Base-by-base conservation (phyloP, 2,888 invertebrate species). In the Cotesia congregata region DNA sequence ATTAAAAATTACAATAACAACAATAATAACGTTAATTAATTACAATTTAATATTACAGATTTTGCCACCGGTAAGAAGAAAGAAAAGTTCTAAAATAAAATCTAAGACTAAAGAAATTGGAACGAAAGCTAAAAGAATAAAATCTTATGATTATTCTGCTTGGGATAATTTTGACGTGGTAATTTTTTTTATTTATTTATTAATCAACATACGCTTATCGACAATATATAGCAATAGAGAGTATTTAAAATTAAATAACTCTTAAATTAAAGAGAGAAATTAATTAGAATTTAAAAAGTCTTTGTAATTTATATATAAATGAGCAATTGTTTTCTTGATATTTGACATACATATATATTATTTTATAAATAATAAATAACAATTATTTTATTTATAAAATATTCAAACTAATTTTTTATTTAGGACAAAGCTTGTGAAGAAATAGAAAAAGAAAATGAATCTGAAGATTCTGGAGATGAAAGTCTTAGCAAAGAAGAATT, bases 161-260 rank as follows among this genome's bases (percentile, higher is more conserved):
- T 96, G 95, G 95, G 95, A 95, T 59, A 94, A 94, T 84, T 95
- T 94, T 92, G 94, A 96, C 92, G 94, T 92, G 85, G 94, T 94
- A 89, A 90, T 85, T 84, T 65, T 65, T 60, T 12, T 60, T 62
- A 67, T 72, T 17, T 17, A 17, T 17, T 17, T 17, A 17, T 17
- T 17, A 17, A 17, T 17, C 17, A 17, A 17, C 17, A 17, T 17
- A 17, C 17, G 17, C 17, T 1, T 17, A 17, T 17, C 17, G 17
- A 1, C 17, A 17, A 17, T 17, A 17, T 17, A 17, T 1, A 17
- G 0, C 17, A 17, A 17, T 17, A 17, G 1, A 17, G 17, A 17
- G 17, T 17, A 17, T 17, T 17, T 17, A 17, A 17, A 17, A 17
- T 17, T 17, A 17, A 17, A 17, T 17, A 17, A 17, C 17, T 1